These are phyloP conservation scores for Cinclus cinclus DNA, from an alignment of 2,113 vertebrate species.

Conservation along the genomic window DNA sequence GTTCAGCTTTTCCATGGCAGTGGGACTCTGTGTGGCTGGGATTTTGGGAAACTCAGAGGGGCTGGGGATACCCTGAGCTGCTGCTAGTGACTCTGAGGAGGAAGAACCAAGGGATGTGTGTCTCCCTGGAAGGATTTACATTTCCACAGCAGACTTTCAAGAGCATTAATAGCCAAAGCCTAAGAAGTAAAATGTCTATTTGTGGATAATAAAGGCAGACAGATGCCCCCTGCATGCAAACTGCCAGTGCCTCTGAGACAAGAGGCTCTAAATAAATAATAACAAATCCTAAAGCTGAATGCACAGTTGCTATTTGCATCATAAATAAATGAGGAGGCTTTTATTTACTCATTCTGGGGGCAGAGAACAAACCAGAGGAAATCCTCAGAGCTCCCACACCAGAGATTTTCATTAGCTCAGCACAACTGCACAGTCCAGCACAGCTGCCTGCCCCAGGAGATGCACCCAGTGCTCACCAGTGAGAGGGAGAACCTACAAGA, in stretches of 20 bases:
- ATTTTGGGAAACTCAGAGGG: background rate
- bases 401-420: background rate
- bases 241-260: slow-evolving; percentile 69
- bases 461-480: rapidly evolving
- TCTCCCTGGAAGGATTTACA: background rate
- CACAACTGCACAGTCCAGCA: background rate
- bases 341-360: slow-evolving; percentile 75
- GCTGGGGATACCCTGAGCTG: background rate
- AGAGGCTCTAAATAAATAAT: slow-evolving; percentile 84
- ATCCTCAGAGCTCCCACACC: background rate
- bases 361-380: background rate
- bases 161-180: background rate
- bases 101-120: background rate
- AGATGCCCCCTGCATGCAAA: slow-evolving; percentile 61
- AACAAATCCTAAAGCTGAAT: slow-evolving; percentile 73
- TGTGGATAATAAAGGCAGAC: slow-evolving; percentile 62
- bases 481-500: background rate
- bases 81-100: background rate
- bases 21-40: too few species aligned
- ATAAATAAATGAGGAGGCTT: slow-evolving; percentile 86
- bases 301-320: slow-evolving; percentile 77
- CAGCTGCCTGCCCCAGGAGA: slow-evolving; percentile 4
- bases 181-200: slow-evolving; percentile 17
- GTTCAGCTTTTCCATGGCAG: background rate
- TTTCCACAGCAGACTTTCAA: background rate